Conservation (phyloP, 2,797 vertebrate species). For the Gallirallus australis region DNA sequence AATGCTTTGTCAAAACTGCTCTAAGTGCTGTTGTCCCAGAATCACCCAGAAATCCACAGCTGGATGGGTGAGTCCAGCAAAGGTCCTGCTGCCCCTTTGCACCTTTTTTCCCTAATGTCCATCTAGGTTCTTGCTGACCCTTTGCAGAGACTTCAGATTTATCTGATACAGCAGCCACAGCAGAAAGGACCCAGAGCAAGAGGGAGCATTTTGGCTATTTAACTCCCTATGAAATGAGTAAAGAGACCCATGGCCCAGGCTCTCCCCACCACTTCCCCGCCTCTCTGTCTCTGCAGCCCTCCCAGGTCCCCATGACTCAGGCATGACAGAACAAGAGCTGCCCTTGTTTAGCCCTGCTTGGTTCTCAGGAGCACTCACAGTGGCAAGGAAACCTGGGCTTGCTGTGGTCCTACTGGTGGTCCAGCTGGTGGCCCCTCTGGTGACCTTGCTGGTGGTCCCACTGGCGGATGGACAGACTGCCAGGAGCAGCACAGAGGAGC, state of each 20-base stretch:
- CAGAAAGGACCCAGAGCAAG: not conserved
- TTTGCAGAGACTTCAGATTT: not conserved
- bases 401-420: not conserved
- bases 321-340: rapidly evolving
- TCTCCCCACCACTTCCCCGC: not conserved
- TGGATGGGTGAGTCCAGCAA: not conserved
- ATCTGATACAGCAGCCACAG: not conserved
- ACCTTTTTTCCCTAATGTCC: not conserved
- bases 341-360: not conserved
- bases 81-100: not conserved
- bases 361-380: not conserved
- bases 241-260: not conserved
- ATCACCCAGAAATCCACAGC: not conserved
- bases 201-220: not conserved
- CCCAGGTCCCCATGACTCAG: not conserved
- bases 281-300: not conserved
- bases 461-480: not conserved
- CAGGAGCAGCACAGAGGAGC: not conserved
- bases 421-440: not conserved
- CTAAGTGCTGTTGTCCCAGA: not conserved
- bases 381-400: not conserved
- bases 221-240: not conserved
- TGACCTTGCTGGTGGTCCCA: not conserved
- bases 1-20: not conserved
- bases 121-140: not conserved